Conservation (phyloP, 2,113 vertebrate genomes). For the Amphiprion percula region DNA sequence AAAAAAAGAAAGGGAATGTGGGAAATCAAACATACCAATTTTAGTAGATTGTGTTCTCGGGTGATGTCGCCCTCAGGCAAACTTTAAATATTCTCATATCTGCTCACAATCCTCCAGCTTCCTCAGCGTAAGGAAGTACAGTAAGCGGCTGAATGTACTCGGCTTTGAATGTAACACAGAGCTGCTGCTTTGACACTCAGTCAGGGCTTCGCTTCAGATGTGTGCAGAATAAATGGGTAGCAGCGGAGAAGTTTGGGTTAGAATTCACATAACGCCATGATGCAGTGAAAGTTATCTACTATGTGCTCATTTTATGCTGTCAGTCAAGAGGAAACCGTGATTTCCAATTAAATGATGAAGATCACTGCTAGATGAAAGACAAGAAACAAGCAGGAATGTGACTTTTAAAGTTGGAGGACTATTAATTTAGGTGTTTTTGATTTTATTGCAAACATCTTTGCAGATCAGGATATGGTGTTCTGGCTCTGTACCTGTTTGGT, state of each 20-base stretch:
- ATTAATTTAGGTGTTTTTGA: no score
- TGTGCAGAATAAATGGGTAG: constrained; percentile 2
- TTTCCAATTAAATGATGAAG: neutral
- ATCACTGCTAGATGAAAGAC: neutral
- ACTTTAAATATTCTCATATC: constrained; percentile 36
- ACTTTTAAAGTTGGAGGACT: no score
- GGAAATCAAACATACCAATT: constrained; percentile 45
- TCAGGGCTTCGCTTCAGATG: neutral
- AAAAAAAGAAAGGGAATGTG: neutral
- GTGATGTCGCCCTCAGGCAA: constrained; percentile 36
- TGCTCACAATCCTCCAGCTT: constrained; percentile 24
- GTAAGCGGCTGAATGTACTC: neutral
- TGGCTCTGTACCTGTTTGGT: no score
- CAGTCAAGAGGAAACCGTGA: neutral
- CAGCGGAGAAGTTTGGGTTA: constrained; percentile 4
- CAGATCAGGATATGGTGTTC: no score
- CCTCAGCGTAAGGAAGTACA: constrained; percentile 1
- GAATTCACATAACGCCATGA: neutral
- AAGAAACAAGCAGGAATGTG: no score
- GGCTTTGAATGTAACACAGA: neutral
- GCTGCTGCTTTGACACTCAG: neutral
- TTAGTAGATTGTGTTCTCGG: constrained; percentile 19
- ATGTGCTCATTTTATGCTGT: neutral
- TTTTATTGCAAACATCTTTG: no score
- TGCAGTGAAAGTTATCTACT: no score